A percentile compares a stretch with the other conserved stretches of the same genome.
Evolutionary conservation across 2,113 vertebrate species (phyloP).

Genomic region (Pantherophis guttatus): DNA sequence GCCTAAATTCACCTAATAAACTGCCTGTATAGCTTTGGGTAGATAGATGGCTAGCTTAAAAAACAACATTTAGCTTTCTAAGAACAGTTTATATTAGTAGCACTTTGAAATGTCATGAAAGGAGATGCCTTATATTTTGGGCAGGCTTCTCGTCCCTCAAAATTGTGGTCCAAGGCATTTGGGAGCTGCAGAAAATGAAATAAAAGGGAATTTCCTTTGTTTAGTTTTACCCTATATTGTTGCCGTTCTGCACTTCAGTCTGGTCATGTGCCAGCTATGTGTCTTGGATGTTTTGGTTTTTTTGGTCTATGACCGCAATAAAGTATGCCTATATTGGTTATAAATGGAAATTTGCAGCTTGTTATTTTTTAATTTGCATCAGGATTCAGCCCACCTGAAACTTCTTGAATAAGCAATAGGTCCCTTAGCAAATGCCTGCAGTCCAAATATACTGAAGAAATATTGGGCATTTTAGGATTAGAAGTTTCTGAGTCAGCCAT

Average conservation of each 20-base stretch:
- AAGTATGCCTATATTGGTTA: neutral
- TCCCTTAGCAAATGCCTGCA: neutral
- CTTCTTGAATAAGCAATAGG: neutral
- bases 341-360: neutral
- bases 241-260: too few relatives aligned
- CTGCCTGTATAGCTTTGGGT: neutral
- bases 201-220: neutral
- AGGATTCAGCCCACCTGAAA: neutral
- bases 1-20: neutral
- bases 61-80: neutral
- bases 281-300: too few relatives aligned
- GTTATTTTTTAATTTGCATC: neutral
- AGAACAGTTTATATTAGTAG: neutral
- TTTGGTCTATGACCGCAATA: too few relatives aligned
- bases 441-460: neutral
- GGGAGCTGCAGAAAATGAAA: neutral
- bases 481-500: neutral
- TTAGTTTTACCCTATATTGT: neutral
- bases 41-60: neutral
- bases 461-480: neutral
- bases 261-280: too few relatives aligned
- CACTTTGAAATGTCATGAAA: neutral
- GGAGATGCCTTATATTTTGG: neutral
- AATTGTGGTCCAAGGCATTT: neutral
- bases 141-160: neutral